Evolutionary conservation across 2,888 invertebrate genomes (phyloP).

Genomic region (Anagyrus pseudococci): DNA sequence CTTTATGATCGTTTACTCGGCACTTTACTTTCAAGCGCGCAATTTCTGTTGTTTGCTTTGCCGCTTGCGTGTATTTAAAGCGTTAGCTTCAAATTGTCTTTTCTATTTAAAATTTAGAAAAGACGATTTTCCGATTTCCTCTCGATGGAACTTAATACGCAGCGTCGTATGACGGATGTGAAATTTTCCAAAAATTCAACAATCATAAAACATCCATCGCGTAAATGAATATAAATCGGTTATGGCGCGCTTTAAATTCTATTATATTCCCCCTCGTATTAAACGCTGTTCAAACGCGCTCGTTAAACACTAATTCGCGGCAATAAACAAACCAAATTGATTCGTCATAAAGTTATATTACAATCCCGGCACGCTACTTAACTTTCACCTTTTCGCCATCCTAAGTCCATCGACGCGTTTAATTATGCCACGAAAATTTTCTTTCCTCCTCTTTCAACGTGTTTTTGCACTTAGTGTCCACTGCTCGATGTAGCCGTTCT

Average conservation of each 20-base stretch:
- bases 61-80: no score
- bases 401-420: slow-evolving; percentile 1
- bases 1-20: no score
- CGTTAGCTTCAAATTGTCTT: no score
- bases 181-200: neutral
- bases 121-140: no score
- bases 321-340: slow-evolving; percentile 30
- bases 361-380: slow-evolving; percentile 12
- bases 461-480: neutral
- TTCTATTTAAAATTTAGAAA: no score
- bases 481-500: neutral
- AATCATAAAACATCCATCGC: neutral
- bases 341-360: slow-evolving; percentile 31
- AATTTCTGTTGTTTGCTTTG: no score
- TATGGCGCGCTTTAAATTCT: neutral
- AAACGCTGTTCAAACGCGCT: neutral
- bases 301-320: slow-evolving; percentile 17
- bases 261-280: neutral
- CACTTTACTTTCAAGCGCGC: no score
- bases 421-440: neutral
- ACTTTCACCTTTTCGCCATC: slow-evolving; percentile 21
- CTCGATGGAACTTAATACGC: no score
- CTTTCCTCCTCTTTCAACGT: neutral
- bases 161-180: no score
- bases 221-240: neutral